These are phyloP conservation scores for Caenorhabditis latens DNA, from an alignment of 1,140 invertebrate genomes.

Conservation along the genomic window DNA sequence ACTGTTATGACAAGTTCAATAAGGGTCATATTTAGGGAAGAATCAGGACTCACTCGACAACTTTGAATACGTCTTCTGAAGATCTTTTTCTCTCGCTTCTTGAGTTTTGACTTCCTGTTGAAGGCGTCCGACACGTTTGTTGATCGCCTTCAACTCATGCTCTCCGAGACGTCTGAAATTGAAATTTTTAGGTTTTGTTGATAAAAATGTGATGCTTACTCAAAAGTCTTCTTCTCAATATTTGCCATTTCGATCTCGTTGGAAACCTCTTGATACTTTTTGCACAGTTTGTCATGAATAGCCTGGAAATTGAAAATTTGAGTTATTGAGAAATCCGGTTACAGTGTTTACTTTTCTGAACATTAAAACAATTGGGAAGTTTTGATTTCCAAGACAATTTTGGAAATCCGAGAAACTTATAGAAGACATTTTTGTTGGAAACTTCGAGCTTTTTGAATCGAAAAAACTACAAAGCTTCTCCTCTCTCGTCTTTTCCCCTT, in stretches of 20 bases:
- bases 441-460: too few species aligned
- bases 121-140: slow-evolving; percentile 82
- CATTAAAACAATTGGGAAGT: too few species aligned
- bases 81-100: slow-evolving; percentile 87
- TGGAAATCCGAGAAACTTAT: too few species aligned
- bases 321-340: too few species aligned
- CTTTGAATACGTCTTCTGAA: slow-evolving; percentile 87
- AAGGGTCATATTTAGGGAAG: too few species aligned
- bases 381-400: too few species aligned
- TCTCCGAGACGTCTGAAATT: slow-evolving; percentile 78
- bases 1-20: neutral
- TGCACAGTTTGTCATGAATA: slow-evolving; percentile 68
- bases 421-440: neutral
- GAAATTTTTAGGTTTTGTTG: slow-evolving; percentile 78
- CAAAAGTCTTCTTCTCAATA: slow-evolving; percentile 93
- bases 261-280: slow-evolving; percentile 85
- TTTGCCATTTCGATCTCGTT: slow-evolving; percentile 91
- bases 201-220: slow-evolving; percentile 82
- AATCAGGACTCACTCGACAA: slow-evolving; percentile 77
- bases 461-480: too few species aligned
- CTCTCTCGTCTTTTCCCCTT: neutral
- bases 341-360: too few species aligned
- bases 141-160: slow-evolving; percentile 91
- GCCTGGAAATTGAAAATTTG: slow-evolving; percentile 55
- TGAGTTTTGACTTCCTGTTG: slow-evolving; percentile 82